Evolutionary conservation across 2,113 vertebrate species (phyloP), one percentile per base, ranked within the genome.

Genomic region (Crotophaga sulcirostris): DNA sequence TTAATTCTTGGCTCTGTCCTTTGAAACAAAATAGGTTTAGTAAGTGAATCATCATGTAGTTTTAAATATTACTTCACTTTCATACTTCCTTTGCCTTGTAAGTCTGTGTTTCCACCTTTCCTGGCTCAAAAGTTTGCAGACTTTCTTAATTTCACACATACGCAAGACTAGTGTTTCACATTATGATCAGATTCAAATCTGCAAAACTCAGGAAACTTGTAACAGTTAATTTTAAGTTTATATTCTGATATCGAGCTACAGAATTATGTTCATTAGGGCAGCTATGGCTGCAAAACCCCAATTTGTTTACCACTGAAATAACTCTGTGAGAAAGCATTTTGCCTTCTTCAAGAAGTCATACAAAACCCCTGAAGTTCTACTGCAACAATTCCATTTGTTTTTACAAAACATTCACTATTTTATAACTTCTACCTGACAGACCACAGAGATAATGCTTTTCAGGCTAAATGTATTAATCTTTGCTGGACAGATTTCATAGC

Each of bases 401-500:
- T 40, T 31, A 68, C 10, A 74, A 83, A 77, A 19, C 1, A 15
- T 23, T 56, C 7, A 6, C 6, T 49, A 42, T 69, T 85, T 51
- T 40, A 26, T 16, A 74, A 79, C 38, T 36, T 56, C 51, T 67
- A 85, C 83, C 38, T 74, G 47, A 54, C 29, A 42, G 60, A 56
- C 67, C 42, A 23, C 0, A 77, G 12, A 70, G 20, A 74, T 20
- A 59, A 52, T 11, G 77, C 17, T 80, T 91, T 75, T 86, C 23
- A 84, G 87, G 59, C 68, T 75, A 84, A 89, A 64, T n/a, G 51
- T 92, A 66, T 91, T 91, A 47, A 80, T 89, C 76, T 77, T 79
- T 89, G 54, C 69, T 83, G 84, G 85, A 91, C 28, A 42, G 87
- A 89, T 95, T 97, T 95, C 92, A 94, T 42, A 74, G 54, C 77